A percentile compares a stretch with the other conserved stretches of the same genome.
phyloP scores from a whole-genome alignment of 2,888 invertebrate species.

The Nematopogon swammerdamellus region DNA sequence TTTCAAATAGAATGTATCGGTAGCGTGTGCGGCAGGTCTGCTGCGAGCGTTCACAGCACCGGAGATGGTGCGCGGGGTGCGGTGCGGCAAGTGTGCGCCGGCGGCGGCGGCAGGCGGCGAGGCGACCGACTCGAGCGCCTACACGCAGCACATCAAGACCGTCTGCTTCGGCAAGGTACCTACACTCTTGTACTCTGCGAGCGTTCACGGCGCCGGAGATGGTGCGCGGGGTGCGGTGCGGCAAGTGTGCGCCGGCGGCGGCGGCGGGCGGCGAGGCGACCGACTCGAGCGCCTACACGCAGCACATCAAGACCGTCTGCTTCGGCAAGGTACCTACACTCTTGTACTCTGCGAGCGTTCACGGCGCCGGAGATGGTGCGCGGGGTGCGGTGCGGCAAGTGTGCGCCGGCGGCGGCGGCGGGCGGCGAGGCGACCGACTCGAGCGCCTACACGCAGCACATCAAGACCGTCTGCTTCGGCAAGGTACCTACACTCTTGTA shows the following conservation, averaged over 20 bases:
- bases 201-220: constrained; percentile 85
- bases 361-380: constrained; percentile 82
- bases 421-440: constrained; percentile 34
- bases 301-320: constrained; percentile 69
- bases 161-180: constrained; percentile 72
- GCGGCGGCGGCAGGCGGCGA: constrained; percentile 24
- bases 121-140: constrained; percentile 35
- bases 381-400: constrained; percentile 80
- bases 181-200: constrained; percentile 48
- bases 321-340: constrained; percentile 69
- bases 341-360: constrained; percentile 65
- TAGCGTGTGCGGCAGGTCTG: constrained; percentile 44
- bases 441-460: constrained; percentile 55
- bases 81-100: constrained; percentile 71
- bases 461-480: constrained; percentile 70
- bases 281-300: constrained; percentile 31
- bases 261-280: constrained; percentile 37
- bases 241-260: constrained; percentile 57
- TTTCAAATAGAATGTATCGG: too few species aligned
- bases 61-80: constrained; percentile 80
- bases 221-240: constrained; percentile 81
- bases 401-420: constrained; percentile 42
- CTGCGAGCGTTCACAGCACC: constrained; percentile 82
- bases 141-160: constrained; percentile 65
- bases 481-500: too few species aligned